Base-by-base conservation (phyloP, 2,113 vertebrate genomes). In the Chamaea fasciata region DNA sequence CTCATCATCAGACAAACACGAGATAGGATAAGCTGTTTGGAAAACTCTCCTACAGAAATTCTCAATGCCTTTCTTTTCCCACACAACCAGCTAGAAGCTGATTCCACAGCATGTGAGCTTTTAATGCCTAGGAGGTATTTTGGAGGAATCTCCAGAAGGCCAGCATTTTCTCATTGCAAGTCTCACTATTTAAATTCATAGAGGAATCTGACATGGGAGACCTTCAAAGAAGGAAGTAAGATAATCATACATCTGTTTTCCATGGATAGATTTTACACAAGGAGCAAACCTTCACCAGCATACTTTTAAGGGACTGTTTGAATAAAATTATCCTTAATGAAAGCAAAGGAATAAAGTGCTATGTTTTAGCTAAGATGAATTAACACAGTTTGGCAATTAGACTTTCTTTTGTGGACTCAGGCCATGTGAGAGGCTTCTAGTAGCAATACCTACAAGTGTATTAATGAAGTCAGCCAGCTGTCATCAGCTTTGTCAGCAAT, bases 401-500 rank as follows among this genome's bases (percentile, higher is more conserved):
- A 77, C 39, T 74, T 89, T 44, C 31, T 67, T 87, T 70, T 90
- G 50, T 56, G 70, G 47, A 56, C 47, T 37, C 68, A 67, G 74
- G 55, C 53, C 74, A 53, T 2, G 22, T 77, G 57, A 82, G 39
- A 86, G 65, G 63, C 70, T 92, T 92, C 83, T 89, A 68, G 64
- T 5, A 88, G 71, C 55, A 86, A 56, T 81, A 75, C 53, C 65
- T 86, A 69, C 75, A 76, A 60, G 39, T 75, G 55, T 59, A 89
- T 75, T 71, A 81, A 69, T 49, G 33, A 84, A 94, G 59, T 89
- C 84, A 92, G 77, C 28, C 69, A 73, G 35, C 64, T 76, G 80
- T 60, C 74, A 89, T 60, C 57, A 79, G 90, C 78, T 92, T 87
- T 75, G 73, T 95, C 80, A 96, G 92, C 70, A 92, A 74, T 78